These are phyloP conservation scores for Orthosia gothica DNA, from an alignment of 2,888 invertebrate species.

Conservation along the genomic window DNA sequence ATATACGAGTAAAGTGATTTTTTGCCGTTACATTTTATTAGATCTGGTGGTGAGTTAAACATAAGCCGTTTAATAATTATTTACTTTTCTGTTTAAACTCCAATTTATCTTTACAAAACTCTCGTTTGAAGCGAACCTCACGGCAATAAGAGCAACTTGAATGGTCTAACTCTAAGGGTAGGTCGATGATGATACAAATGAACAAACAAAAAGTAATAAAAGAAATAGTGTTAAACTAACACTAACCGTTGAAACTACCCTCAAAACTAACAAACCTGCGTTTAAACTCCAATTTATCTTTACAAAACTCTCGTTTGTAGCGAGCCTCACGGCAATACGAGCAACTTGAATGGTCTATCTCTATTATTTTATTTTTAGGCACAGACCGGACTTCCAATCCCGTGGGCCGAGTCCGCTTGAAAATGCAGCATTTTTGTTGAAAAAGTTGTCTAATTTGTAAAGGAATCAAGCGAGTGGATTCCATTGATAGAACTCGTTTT, in stretches of 20 bases:
- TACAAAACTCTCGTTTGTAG: conserved; percentile 26
- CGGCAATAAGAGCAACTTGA: conserved; percentile 39
- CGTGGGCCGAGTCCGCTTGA: conserved; percentile 28
- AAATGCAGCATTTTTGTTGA: conserved; percentile 43
- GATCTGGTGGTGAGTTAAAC: too few relatives aligned
- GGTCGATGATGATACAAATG: background rate
- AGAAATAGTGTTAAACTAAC: background rate
- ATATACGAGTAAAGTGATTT: too few relatives aligned
- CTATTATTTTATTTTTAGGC: conserved; percentile 63
- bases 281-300: conserved; percentile 36
- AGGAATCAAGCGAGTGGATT: conserved; percentile 35
- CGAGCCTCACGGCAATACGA: conserved; percentile 30
- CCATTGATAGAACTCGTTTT: conserved; percentile 28
- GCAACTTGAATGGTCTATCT: conserved; percentile 44
- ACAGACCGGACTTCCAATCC: conserved; percentile 19
- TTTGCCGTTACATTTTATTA: too few relatives aligned
- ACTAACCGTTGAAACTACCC: conserved; percentile 3
- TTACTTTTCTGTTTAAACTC: conserved; percentile 16
- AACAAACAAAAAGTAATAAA: background rate
- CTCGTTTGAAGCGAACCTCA: conserved; percentile 22
- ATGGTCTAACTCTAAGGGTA: conserved; percentile 17
- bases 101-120: conserved; percentile 35
- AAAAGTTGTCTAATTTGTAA: conserved; percentile 50
- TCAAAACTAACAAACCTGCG: conserved; percentile 20
- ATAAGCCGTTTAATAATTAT: too few relatives aligned